Evolutionary conservation across 2,113 vertebrate genomes (phyloP).

Genomic region (Ictalurus furcatus): DNA sequence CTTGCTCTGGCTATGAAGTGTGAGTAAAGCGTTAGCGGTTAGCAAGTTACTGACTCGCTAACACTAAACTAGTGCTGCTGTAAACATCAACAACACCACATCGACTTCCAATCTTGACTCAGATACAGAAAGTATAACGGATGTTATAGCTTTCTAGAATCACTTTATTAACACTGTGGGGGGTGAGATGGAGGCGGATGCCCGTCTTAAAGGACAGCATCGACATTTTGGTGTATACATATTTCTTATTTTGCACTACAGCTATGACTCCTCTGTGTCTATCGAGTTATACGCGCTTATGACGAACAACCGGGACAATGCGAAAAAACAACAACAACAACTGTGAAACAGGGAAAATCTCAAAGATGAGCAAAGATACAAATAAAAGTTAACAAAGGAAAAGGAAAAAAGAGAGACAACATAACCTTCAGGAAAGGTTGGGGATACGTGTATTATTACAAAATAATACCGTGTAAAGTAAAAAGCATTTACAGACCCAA

Average conservation of each 20-base stretch:
- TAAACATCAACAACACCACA: background rate
- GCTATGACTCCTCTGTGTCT: background rate
- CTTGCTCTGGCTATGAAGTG: slow-evolving; percentile 58
- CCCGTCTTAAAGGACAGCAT: background rate
- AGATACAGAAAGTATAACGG: background rate
- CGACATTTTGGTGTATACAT: background rate
- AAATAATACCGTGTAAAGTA: background rate
- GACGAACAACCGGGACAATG: background rate
- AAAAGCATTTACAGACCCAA: background rate
- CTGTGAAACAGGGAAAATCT: background rate
- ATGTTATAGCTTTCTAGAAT: background rate
- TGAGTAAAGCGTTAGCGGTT: slow-evolving; percentile 56
- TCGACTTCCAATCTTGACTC: background rate
- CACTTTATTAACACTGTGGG: background rate
- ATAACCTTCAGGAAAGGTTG: background rate
- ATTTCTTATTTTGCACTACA: background rate
- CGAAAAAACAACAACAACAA: background rate
- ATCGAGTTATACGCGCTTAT: background rate
- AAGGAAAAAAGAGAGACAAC: background rate
- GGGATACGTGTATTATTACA: background rate
- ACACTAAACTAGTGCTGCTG: background rate
- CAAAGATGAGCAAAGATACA: background rate
- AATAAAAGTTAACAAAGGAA: background rate
- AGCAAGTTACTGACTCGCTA: background rate
- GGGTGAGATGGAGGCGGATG: background rate